Conservation (phyloP, 2,797 vertebrate genomes). For the Linurgus olivaceus region DNA sequence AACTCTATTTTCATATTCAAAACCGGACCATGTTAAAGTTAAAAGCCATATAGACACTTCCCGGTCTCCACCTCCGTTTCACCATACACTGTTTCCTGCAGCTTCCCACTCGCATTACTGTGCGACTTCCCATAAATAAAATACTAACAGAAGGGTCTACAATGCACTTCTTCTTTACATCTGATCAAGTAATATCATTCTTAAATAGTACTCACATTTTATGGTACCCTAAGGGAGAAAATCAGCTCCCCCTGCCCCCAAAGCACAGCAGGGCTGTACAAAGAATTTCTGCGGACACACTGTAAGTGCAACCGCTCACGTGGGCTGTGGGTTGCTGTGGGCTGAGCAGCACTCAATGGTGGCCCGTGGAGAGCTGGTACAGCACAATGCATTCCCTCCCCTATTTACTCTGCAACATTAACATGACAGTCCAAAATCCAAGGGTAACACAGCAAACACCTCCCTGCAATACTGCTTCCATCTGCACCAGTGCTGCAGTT, state of each 20-base stretch:
- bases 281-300: neutral
- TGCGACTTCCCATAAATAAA: neutral
- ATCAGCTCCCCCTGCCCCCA: neutral
- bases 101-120: neutral
- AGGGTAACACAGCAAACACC: fast-evolving
- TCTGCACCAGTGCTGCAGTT: neutral
- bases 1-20: neutral
- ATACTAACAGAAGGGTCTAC: neutral
- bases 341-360: neutral
- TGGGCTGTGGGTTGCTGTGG: neutral
- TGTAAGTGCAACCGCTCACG: neutral
- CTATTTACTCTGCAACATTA: neutral
- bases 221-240: neutral
- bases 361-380: neutral
- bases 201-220: neutral
- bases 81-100: neutral
- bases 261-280: fast-evolving
- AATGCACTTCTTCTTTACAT: neutral
- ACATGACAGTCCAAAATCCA: neutral
- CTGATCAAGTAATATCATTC: neutral
- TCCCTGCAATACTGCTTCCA: neutral
- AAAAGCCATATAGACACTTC: neutral
- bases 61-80: neutral
- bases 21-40: neutral
- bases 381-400: fast-evolving